Evolutionary conservation across 2,888 invertebrate species (phyloP), one percentile per base, ranked within the genome.

Genomic region (Melitaea athalia): DNA sequence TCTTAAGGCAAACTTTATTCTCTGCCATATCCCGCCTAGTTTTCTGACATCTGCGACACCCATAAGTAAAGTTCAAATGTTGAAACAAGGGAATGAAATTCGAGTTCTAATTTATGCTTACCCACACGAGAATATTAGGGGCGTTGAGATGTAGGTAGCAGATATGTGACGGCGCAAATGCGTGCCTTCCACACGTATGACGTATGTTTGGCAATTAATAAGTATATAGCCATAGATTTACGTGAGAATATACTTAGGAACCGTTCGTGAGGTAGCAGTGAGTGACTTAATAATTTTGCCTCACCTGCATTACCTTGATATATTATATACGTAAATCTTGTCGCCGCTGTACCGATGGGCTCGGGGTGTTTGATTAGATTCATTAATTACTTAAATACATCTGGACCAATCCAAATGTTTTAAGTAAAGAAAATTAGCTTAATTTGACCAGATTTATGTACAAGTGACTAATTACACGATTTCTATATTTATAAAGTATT

Each of bases 21-120:
- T 70, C 71, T 73, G 73, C 71, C 72, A 72, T 75, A 77, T 76
- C 76, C 73, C 64, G 69, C 71, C 75, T 72, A 74, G 76, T 75
- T 76, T 76, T 74, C 75, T 76, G 76, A 75, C 78, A 78, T 79
- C 78, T 76, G 75, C 71, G 79, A 74, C 76, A 74, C 74, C 75
- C 79, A 79, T 83, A 81, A 82, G 81, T 78, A 80, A 85, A 85
- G 82, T 82, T 85, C 81, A 84, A 83, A 85, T 83, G 83, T 85
- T 83, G 78, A 79, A 81, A 85, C 83, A 84, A 77, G 82, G 80
- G 80, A 83, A 85, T 86, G 81, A 84, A 85, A 85, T 85, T 84
- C 76, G 75, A 82, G 82, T 84, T 82, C 77, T 84, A 87, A 88
- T 87, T 86, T 85, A 85, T 86, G 83, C 80, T 79, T 79, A 84